phyloP scores from a whole-genome alignment of 2,888 invertebrate species.

The Drosophila sordidapex region DNA sequence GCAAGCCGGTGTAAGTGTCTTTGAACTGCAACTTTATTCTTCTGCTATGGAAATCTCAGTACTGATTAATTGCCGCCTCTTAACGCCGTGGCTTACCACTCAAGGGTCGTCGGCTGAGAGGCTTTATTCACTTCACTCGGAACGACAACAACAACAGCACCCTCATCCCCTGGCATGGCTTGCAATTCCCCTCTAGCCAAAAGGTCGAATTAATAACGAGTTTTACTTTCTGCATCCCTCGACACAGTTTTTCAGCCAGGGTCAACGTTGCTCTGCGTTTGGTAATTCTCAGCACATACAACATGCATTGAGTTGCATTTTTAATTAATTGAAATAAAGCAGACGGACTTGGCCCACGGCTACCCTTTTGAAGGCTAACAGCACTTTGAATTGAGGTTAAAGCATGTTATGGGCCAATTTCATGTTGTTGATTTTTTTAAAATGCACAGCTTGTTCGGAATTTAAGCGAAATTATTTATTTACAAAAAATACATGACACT shows the following conservation, averaged over 20 bases:
- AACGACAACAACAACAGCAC: conserved; percentile 16
- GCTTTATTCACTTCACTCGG: conserved; percentile 39
- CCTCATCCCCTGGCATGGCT: conserved; percentile 13
- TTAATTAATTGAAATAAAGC: conserved; percentile 72
- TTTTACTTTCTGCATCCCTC: conserved; percentile 54
- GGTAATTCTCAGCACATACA: conserved; percentile 40
- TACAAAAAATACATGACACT: not conserved
- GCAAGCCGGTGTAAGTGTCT: conserved; percentile 32
- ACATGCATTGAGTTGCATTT: conserved; percentile 70
- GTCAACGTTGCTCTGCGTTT: conserved; percentile 39
- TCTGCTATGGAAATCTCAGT: conserved; percentile 37
- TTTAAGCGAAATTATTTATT: not conserved
- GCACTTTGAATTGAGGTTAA: conserved; percentile 38
- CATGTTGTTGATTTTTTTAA: conserved; percentile 13
- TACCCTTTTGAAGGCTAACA: conserved; percentile 46
- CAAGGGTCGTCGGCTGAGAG: conserved; percentile 53
- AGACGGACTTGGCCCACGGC: conserved; percentile 45
- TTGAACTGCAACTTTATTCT: conserved; percentile 51
- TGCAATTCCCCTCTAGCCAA: conserved; percentile 32
- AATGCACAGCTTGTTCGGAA: not conserved
- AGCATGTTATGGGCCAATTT: conserved; percentile 36
- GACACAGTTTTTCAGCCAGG: conserved; percentile 55
- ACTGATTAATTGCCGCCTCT: conserved; percentile 72
- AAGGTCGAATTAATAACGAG: conserved; percentile 57
- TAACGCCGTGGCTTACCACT: conserved; percentile 66